These are phyloP conservation scores for Bos taurus DNA, from an alignment of 2,113 vertebrate genomes.

Conservation along the genomic window DNA sequence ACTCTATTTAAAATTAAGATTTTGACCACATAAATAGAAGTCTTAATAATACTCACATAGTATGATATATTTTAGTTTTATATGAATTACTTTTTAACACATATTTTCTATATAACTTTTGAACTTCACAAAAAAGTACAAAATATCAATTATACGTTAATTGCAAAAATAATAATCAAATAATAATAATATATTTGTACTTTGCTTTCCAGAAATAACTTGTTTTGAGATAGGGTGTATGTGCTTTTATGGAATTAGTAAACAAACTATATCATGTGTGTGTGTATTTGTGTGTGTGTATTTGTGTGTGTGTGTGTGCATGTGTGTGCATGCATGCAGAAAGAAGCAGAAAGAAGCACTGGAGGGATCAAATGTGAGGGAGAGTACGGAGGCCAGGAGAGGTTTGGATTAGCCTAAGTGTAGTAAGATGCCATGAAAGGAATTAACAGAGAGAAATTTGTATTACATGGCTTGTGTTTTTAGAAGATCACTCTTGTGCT, in stretches of 20 bases:
- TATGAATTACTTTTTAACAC: not conserved
- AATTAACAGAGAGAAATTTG: not conserved
- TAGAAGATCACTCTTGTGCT: not conserved
- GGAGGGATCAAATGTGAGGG: not conserved
- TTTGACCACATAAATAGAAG: not conserved
- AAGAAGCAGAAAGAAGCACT: not conserved
- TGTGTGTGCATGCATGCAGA: no score
- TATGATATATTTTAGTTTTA: not conserved
- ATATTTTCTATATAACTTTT: not conserved
- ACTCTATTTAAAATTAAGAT: not conserved
- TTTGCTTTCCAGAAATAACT: not conserved
- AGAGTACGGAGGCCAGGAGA: not conserved
- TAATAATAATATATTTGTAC: not conserved
- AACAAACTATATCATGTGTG: not conserved
- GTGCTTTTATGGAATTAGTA: not conserved
- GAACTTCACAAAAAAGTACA: not conserved
- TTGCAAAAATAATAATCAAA: not conserved
- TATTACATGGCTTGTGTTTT: not conserved
- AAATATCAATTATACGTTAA: not conserved
- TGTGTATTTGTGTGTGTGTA: not conserved
- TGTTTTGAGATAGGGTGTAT: accelerated
- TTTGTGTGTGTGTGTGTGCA: not conserved
- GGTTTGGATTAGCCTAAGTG: not conserved
- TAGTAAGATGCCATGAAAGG: not conserved
- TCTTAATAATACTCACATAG: not conserved